A percentile compares a stretch with the other conserved stretches of the same genome.
Conservation (phyloP, 1,140 invertebrate species). For the Littorina saxatilis region DNA sequence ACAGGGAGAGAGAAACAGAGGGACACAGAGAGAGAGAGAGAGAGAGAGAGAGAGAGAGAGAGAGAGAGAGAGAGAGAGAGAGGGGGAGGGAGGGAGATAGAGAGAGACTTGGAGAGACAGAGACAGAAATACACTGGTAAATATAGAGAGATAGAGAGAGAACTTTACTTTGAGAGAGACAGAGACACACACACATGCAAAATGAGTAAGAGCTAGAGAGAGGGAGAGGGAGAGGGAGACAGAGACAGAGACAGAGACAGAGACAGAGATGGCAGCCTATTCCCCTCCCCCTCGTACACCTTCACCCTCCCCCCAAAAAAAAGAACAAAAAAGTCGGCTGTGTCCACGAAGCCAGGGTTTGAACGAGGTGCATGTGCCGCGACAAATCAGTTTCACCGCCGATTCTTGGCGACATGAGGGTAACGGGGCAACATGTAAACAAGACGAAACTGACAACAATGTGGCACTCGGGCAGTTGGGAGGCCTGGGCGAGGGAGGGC, state of each 20-base stretch:
- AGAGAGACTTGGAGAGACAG: too few relatives aligned
- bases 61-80: not conserved
- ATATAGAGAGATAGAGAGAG: not conserved
- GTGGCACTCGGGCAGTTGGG: not conserved
- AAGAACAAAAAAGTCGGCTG: too few relatives aligned
- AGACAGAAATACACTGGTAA: not conserved
- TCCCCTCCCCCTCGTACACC: too few relatives aligned
- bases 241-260: too few relatives aligned
- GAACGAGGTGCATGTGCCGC: not conserved
- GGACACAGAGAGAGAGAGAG: too few relatives aligned
- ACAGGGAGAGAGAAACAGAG: not conserved
- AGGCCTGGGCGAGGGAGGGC: not conserved
- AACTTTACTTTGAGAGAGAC: too few relatives aligned
- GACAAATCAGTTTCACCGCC: slow-evolving; percentile 5
- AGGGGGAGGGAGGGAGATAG: not conserved
- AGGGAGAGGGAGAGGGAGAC: not conserved
- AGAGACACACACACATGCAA: too few relatives aligned
- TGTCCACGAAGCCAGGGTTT: too few relatives aligned
- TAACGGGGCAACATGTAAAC: slow-evolving; percentile 17
- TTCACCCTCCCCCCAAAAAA: too few relatives aligned
- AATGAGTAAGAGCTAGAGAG: too few relatives aligned
- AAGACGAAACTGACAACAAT: slow-evolving; percentile 15
- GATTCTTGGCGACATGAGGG: not conserved
- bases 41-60: too few relatives aligned
- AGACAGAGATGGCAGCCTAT: too few relatives aligned